These are phyloP conservation scores for Urocitellus parryii DNA, from an alignment of 2,113 vertebrate species.

Conservation along the genomic window DNA sequence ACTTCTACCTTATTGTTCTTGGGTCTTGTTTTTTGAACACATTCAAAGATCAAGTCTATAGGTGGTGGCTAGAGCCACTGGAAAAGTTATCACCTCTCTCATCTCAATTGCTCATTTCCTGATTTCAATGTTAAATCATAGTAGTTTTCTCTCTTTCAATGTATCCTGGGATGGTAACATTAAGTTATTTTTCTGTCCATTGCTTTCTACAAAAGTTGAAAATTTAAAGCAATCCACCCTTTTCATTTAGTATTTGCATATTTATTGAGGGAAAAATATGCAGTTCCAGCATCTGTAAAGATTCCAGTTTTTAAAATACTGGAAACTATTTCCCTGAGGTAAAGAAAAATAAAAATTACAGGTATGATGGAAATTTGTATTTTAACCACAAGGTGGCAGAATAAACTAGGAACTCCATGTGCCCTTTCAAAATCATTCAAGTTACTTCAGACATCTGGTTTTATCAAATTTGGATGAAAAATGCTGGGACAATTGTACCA, in stretches of 20 bases:
- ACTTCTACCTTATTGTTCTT: not conserved
- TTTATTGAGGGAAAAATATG: not conserved
- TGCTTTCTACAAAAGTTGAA: not conserved
- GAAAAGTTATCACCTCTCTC: not conserved
- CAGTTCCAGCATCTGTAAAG: not conserved
- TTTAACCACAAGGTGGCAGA: slow-evolving; percentile 87
- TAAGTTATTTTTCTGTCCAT: not conserved
- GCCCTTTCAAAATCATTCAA: not conserved
- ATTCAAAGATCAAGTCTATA: not conserved
- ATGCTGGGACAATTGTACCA: not conserved
- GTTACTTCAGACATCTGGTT: not conserved
- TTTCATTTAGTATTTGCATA: not conserved
- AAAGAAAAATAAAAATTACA: fast-evolving
- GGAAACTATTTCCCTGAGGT: not conserved
- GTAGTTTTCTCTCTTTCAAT: not conserved
- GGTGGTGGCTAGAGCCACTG: fast-evolving
- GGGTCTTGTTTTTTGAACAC: not conserved
- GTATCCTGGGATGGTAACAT: not conserved
- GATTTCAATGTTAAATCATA: not conserved
- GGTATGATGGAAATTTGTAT: not conserved
- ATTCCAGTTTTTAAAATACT: not conserved
- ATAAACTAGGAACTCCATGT: slow-evolving; percentile 54
- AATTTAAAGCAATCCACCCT: not conserved
- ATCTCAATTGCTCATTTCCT: not conserved
- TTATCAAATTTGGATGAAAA: not conserved